Percentiles rank a stretch among this genome's conserved stretches.
phyloP scores from a whole-genome alignment of 2,113 vertebrate species.

The Bos indicus region DNA sequence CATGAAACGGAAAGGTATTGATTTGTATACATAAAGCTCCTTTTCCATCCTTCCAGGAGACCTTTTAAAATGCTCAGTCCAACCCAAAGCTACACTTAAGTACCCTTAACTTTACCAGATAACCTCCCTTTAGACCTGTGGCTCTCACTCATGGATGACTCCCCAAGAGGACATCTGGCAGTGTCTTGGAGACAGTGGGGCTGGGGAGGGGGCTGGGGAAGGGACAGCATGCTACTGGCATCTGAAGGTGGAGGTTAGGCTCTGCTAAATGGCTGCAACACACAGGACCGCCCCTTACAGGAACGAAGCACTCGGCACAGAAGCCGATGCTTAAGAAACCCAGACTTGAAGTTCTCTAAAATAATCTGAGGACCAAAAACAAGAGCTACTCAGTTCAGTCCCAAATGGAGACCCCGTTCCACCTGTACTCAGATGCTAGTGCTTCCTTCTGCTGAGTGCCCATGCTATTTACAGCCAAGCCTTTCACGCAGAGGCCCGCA shows the following conservation, averaged over 20 bases:
- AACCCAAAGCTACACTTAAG: neutral
- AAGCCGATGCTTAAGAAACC: neutral
- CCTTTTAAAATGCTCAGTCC: neutral
- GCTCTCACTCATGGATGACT: neutral
- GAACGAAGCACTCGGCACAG: neutral
- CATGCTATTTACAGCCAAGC: neutral
- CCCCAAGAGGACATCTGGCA: neutral
- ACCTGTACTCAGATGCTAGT: neutral
- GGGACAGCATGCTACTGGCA: neutral
- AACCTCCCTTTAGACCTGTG: neutral
- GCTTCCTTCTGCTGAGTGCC: neutral
- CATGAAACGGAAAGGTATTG: neutral
- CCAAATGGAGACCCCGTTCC: neutral
- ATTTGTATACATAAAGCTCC: neutral
- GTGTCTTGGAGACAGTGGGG: neutral
- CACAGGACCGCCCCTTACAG: neutral
- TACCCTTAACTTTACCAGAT: neutral
- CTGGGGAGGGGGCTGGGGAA: accelerated
- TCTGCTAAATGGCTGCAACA: neutral
- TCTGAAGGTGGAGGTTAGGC: neutral
- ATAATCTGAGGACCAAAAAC: neutral
- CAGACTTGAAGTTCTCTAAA: neutral
- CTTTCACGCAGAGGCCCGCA: neutral
- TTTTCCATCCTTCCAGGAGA: neutral
- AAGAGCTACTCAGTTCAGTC: neutral